Evolutionary conservation across 1,140 invertebrate genomes (phyloP), one percentile per base, ranked within the genome.

Genomic region (Galleria mellonella): DNA sequence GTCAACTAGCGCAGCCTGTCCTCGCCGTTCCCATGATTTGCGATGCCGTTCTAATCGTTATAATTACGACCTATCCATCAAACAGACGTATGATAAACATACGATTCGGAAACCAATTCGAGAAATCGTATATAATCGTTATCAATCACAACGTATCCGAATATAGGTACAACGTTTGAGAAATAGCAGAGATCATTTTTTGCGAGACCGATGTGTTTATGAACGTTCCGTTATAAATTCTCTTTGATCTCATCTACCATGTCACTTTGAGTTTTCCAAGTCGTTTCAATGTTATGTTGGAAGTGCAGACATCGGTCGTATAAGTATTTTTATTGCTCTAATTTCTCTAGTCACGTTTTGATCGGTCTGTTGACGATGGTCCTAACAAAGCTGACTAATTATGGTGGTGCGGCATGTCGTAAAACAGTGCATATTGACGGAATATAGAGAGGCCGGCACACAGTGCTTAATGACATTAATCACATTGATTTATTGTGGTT

Each of bases 401-500:
- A 82, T 83, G 68, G 70, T 72, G 79, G 73, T 73, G 72, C 67
- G 73, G 71, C 72, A 54, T 71, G 81, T 84, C 81, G 81, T 84
- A 84, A 84, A 84, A 83, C 78, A 84, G 78, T 83, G 78, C 81
- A 83, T 84, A 84, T 84, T 84, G 81, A 84, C 81, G 76, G 81
- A 84, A 81, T 84, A 84, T 84, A 84, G 81, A 84, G 81, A 84
- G 81, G 76, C 81, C 81, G 78, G 81, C 78, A 82, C 77, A 82
- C 78, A 81, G 77, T 84, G 78, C 81, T 84, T 84, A 84, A 84
- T 83, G 81, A 84, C 81, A 84, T 84, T 84, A 84, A 84, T 84
- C 81, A 84, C 81, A 84, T 84, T 84, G 81, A 84, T 84, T 84
- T 83, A 85, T 85, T 85, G 81, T 85, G 81, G 81, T 85, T 83